Evolutionary conservation across 2,888 invertebrate genomes (phyloP).

Genomic region (Esperia sulphurella): DNA sequence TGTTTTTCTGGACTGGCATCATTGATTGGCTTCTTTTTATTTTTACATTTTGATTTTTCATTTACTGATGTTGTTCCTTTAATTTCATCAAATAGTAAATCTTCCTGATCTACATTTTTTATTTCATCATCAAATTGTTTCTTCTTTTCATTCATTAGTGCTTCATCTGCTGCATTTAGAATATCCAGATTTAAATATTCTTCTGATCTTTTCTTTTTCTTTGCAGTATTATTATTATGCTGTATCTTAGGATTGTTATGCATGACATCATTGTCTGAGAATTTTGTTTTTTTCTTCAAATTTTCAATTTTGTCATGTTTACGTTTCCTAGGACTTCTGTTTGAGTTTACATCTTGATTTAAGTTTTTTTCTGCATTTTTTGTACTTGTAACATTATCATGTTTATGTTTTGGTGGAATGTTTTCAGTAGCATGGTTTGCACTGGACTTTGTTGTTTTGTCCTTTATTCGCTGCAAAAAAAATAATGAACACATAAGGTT

Average conservation of each 20-base stretch:
- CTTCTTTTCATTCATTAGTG: conserved; percentile 46
- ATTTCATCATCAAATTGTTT: conserved; percentile 41
- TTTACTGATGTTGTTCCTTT: neutral
- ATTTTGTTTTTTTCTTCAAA: conserved; percentile 2
- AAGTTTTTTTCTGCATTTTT: too few species aligned
- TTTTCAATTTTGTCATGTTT: too few species aligned
- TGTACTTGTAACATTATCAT: too few species aligned
- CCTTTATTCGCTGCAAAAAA: too few species aligned
- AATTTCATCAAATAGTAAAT: neutral
- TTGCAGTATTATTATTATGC: neutral
- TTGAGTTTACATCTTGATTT: too few species aligned
- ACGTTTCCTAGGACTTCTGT: too few species aligned
- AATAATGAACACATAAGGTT: too few species aligned
- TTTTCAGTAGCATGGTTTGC: too few species aligned
- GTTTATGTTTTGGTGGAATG: too few species aligned
- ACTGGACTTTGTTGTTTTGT: too few species aligned
- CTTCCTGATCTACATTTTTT: neutral
- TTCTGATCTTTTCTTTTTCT: conserved; percentile 11
- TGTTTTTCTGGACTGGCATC: too few species aligned
- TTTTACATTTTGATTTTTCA: neutral
- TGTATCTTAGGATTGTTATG: too few species aligned
- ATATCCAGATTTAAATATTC: conserved; percentile 23
- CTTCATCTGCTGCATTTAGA: conserved; percentile 42
- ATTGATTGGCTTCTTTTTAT: neutral
- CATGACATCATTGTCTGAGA: neutral